Conservation (phyloP, 2,113 vertebrate genomes). For the Excalfactoria chinensis region DNA sequence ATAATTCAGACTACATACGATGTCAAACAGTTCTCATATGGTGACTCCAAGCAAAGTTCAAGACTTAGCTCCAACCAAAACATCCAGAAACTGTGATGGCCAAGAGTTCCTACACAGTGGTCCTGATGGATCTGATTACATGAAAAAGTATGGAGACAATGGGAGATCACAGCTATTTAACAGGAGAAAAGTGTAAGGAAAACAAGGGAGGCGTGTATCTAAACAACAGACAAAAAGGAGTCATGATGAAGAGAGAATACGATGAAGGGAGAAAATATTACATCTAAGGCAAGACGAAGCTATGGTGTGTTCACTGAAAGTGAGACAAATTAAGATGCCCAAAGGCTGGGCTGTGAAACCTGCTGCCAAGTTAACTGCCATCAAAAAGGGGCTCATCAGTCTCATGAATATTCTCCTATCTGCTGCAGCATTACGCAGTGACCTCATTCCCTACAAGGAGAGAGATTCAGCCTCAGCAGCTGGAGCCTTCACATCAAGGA, state of each 20-base stretch:
- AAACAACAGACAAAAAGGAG: background rate
- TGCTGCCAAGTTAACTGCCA: background rate
- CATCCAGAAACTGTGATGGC: slow-evolving; percentile 6
- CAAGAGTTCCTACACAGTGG: slow-evolving; percentile 19
- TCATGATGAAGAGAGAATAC: background rate
- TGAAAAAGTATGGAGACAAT: slow-evolving; percentile 18
- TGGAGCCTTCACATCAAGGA: background rate
- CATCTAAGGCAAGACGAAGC: background rate
- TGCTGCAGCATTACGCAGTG: background rate
- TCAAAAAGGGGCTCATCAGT: background rate
- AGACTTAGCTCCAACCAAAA: slow-evolving; percentile 33
- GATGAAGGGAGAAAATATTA: background rate
- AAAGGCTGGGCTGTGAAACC: background rate
- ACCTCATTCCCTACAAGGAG: background rate
- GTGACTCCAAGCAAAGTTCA: slow-evolving; percentile 7
- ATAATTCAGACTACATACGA: slow-evolving; percentile 15
- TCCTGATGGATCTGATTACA: slow-evolving; percentile 31
- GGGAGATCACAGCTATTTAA: background rate
- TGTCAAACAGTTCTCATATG: slow-evolving; percentile 6
- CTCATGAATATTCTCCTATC: background rate
- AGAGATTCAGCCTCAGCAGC: background rate
- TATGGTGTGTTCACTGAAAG: background rate
- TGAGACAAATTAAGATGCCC: background rate
- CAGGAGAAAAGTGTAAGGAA: background rate
- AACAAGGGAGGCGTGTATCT: background rate